phyloP scores from a whole-genome alignment of 37 sponge, comb jelly and placozoan species.

The Chondrilla cf. caribensis region DNA sequence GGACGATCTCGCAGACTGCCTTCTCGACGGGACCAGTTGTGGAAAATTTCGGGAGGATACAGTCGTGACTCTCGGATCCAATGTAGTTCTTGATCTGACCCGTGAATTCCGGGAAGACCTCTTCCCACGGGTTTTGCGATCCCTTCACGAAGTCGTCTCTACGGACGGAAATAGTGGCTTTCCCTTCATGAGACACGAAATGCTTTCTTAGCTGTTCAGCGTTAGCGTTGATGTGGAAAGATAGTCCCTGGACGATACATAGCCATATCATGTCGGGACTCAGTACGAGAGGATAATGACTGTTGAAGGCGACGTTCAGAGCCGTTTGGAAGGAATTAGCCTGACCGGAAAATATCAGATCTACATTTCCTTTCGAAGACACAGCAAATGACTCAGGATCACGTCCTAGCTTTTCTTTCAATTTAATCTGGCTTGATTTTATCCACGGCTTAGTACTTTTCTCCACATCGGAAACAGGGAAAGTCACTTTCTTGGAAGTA shows the following conservation, averaged over 20 bases:
- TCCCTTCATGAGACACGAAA: constrained; percentile 63
- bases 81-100: constrained; percentile 39
- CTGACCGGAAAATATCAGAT: too few relatives aligned
- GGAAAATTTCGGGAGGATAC: constrained; percentile 40
- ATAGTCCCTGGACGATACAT: constrained; percentile 43
- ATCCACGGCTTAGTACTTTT: too few relatives aligned
- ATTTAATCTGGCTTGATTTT: too few relatives aligned
- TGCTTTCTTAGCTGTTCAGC: constrained; percentile 48
- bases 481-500: too few relatives aligned
- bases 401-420: too few relatives aligned
- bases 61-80: constrained; percentile 36
- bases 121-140: constrained; percentile 48
- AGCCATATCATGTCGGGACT: constrained; percentile 61
- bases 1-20: constrained; percentile 46
- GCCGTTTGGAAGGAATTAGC: constrained; percentile 14
- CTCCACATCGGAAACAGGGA: too few relatives aligned
- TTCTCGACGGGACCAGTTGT: constrained; percentile 59
- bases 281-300: constrained; percentile 49
- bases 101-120: constrained; percentile 52
- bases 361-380: too few relatives aligned
- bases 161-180: constrained; percentile 4
- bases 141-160: constrained; percentile 52
- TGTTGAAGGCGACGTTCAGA: constrained; percentile 30
- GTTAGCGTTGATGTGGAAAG: constrained; percentile 45
- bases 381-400: too few relatives aligned